Base-by-base conservation (phyloP, 2,113 vertebrate species). In the Spea multiplicata region DNA sequence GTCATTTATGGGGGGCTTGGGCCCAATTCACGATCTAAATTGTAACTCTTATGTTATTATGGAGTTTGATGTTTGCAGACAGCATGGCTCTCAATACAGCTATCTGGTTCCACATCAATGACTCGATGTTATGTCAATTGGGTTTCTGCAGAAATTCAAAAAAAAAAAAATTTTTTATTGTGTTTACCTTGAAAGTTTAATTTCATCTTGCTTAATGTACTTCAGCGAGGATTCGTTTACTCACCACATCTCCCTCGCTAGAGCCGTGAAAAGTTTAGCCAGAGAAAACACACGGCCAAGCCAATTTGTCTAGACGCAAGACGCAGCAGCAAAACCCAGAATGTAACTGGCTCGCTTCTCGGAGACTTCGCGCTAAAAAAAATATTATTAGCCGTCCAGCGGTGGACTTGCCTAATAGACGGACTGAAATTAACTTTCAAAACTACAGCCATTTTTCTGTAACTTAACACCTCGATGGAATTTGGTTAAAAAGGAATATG, bases 271-370 rank as follows among this genome's bases (percentile, higher is more conserved):
- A 48, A 13, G 12, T 14, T 48, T 53, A 14, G 75, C 75, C 75
- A 76, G 75, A 76, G 68, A 68, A 69, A 76, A 76, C 75, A 76
- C 3, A 5, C 6, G 6, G 4, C 45, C 44, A 8, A 10, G 75
- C 75, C 75, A 76, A 53, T 61, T 13, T 70, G 75, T 76, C 75
- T 76, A 76, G 75, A 76, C 75, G 46, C 12, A 59, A 59, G 30
- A 59, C 66, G 61, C 14, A 57, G 52, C 46, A 69, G 52, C 69
- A 48, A 44, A 61, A 45, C 13, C 66, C 50, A 13, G 17, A 69
- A 48, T 14, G n/a, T 8, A 61, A 44, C 47, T 44, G 66, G 75
- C 52, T 69, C 4, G n/a, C 30, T 4, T 57, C 14, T 53, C 5
- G 13, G 50, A 55, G 65, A 66, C 50, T 67, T 13, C 55, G 8